phyloP scores from a whole-genome alignment of 1,140 invertebrate genomes.

The Cyrtorhinus lividipennis region DNA sequence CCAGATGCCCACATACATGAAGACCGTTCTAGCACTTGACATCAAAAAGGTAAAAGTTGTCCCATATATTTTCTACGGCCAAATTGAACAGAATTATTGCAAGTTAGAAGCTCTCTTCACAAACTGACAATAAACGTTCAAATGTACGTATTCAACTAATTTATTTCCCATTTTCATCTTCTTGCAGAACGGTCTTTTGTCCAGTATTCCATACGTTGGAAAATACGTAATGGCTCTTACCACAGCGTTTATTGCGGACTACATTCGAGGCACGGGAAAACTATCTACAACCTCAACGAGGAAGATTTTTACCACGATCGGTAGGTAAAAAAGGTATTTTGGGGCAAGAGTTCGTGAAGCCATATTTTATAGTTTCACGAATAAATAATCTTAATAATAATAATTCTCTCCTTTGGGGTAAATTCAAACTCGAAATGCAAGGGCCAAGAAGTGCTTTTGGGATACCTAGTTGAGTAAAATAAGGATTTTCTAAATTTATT shows the following conservation, averaged over 20 bases:
- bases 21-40: constrained; percentile 48
- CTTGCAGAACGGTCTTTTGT: constrained; percentile 44
- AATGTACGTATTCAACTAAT: no score
- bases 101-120: constrained; percentile 14
- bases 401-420: no score
- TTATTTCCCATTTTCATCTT: no score
- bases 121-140: no score
- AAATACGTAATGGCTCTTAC: constrained; percentile 53
- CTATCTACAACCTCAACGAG: constrained; percentile 45
- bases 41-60: constrained; percentile 41
- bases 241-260: constrained; percentile 54
- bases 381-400: background rate
- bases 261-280: constrained; percentile 38
- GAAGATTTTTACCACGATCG: constrained; percentile 49
- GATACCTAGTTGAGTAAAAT: no score
- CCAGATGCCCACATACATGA: constrained; percentile 54
- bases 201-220: constrained; percentile 49
- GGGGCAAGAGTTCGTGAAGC: background rate
- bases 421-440: no score
- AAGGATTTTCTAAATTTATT: no score
- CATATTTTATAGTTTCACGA: background rate
- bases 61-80: background rate
- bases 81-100: constrained; percentile 1
- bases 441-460: no score
- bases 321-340: constrained; percentile 33